Percentiles rank a stretch among this genome's conserved stretches.
phyloP scores from a whole-genome alignment of 2,888 invertebrate species.

The Epirrhoe tristata region DNA sequence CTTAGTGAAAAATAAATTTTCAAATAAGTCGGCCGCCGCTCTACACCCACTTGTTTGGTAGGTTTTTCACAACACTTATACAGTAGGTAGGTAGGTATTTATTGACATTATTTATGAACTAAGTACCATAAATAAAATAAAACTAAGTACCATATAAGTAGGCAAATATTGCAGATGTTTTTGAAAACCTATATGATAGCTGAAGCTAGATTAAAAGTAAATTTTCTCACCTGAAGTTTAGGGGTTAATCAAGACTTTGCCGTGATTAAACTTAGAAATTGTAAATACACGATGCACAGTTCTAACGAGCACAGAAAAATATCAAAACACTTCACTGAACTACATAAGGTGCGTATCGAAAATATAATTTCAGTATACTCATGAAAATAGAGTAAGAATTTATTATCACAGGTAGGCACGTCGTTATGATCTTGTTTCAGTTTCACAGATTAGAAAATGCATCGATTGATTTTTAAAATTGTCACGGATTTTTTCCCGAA shows the following conservation, averaged over 20 bases:
- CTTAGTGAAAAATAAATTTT: no score
- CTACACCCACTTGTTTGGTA: no score
- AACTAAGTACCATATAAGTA: no score
- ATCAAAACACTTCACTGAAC: constrained; percentile 76
- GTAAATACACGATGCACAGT: constrained; percentile 42
- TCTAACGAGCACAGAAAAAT: constrained; percentile 58
- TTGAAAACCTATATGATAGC: neutral
- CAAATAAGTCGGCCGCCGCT: no score
- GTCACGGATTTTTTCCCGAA: constrained; percentile 78
- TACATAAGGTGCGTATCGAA: constrained; percentile 57
- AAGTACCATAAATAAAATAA: no score
- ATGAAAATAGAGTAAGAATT: constrained; percentile 65
- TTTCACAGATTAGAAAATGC: constrained; percentile 57
- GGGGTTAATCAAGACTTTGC: constrained; percentile 20
- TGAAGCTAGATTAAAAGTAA: neutral
- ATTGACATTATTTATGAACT: no score
- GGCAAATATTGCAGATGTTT: neutral
- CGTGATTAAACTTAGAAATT: constrained; percentile 18
- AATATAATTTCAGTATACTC: constrained; percentile 72
- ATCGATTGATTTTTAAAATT: constrained; percentile 65
- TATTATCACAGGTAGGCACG: constrained; percentile 76
- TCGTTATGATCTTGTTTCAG: constrained; percentile 64
- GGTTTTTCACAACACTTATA: no score
- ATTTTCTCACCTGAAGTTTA: constrained; percentile 12
- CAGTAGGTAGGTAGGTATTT: no score